phyloP scores from a whole-genome alignment of 2,888 invertebrate genomes.

The Melanostoma mellinum region DNA sequence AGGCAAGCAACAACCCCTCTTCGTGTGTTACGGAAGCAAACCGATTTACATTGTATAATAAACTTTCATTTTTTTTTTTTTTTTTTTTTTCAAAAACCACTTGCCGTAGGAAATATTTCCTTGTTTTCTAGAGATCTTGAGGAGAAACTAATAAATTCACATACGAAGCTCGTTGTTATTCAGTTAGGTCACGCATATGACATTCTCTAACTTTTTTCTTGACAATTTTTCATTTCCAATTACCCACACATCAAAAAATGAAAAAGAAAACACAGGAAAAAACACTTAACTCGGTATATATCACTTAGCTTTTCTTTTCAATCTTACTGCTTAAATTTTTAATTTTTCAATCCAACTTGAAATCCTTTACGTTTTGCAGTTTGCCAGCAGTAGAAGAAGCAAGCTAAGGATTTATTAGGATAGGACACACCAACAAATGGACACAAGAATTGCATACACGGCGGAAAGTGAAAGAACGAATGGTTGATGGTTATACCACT shows the following conservation, averaged over 20 bases:
- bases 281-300: not conserved
- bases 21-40: slow-evolving; percentile 9
- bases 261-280: not conserved
- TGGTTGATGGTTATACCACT: slow-evolving; percentile 67
- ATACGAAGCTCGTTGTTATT: slow-evolving; percentile 18
- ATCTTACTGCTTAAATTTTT: slow-evolving; percentile 33
- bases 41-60: slow-evolving; percentile 60
- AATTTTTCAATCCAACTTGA: slow-evolving; percentile 36
- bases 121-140: slow-evolving; percentile 2
- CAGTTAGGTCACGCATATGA: slow-evolving; percentile 37
- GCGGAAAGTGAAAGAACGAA: slow-evolving; percentile 52
- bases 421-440: slow-evolving; percentile 25
- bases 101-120: not conserved
- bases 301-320: not conserved
- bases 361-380: slow-evolving; percentile 13
- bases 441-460: slow-evolving; percentile 48
- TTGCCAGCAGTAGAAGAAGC: slow-evolving; percentile 2
- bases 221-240: too few relatives aligned
- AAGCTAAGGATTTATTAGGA: slow-evolving; percentile 23
- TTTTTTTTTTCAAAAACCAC: slow-evolving; percentile 41
- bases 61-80: slow-evolving; percentile 41
- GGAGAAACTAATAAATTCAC: slow-evolving; percentile 2
- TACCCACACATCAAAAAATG: too few relatives aligned
- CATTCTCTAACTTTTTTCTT: slow-evolving; percentile 2
- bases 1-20: slow-evolving; percentile 58